Conservation (phyloP, 2,888 invertebrate genomes). For the Agrotis clavis region DNA sequence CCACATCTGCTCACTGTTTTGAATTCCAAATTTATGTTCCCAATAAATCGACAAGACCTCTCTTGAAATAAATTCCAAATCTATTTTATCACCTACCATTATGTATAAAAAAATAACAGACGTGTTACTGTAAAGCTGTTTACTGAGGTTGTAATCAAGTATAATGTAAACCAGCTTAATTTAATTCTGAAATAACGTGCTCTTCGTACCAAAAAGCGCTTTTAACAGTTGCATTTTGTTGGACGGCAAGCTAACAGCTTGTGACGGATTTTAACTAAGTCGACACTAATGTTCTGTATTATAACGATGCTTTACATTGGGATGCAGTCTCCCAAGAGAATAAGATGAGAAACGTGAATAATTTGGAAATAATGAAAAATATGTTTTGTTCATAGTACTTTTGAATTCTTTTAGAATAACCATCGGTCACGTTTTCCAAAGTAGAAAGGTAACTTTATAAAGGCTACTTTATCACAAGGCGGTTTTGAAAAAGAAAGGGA, state of each 20-base stretch:
- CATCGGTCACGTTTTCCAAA: not conserved
- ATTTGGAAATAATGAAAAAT: not conserved
- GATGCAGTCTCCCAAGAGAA: constrained; percentile 23
- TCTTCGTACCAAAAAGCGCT: constrained; percentile 44
- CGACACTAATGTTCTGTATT: constrained; percentile 62
- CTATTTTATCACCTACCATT: constrained; percentile 29
- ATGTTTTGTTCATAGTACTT: not conserved
- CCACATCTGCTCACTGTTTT: constrained; percentile 28
- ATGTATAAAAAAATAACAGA: constrained; percentile 30
- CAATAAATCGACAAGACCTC: constrained; percentile 31
- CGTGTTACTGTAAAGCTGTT: constrained; percentile 25
- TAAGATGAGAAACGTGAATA: constrained; percentile 15
- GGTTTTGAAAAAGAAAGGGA: not conserved
- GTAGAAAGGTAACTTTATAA: not conserved
- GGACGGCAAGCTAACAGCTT: constrained; percentile 63
- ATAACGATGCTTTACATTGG: constrained; percentile 17
- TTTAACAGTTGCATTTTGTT: constrained; percentile 35
- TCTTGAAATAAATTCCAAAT: constrained; percentile 29
- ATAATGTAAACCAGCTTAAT: constrained; percentile 21
- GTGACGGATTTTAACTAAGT: constrained; percentile 70
- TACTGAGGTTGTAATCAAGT: constrained; percentile 8
- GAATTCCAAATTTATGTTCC: constrained; percentile 28
- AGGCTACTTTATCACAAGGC: too few species aligned
- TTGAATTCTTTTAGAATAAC: not conserved
- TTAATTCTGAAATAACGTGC: constrained; percentile 26